Base-by-base conservation (phyloP, 2,888 invertebrate species). In the Diarsia brunnea region DNA sequence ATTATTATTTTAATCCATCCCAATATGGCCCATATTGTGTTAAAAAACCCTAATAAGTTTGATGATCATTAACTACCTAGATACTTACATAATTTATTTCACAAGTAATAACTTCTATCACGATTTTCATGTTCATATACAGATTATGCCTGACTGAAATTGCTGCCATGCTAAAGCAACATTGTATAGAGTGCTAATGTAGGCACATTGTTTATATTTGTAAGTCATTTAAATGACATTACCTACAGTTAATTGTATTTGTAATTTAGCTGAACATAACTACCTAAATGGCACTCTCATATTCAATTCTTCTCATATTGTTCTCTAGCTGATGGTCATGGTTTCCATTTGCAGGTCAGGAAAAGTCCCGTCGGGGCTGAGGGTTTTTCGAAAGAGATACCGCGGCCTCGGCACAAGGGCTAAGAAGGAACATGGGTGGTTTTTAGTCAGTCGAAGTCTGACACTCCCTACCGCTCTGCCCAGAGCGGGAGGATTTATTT, bases 81-180 rank as follows among this genome's bases (percentile, higher is more conserved):
- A 21, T 31, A 64, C 24, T 60, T 72, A 19, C 63, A 16, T 63
- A 24, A 24, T 38, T 79, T 43, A 12, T 11, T 47, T 27, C 24
- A 1, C 4, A 12, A 70, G 27, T 69, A 38, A 51, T 45, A 10
- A 47, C 14, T 49, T 12, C 14, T 51, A 31, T 61, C 47, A 81
- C 53, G 66, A 81, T 78, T 45, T 81, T 74, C 61, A 31, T 63
- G 61, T 74, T 16, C 16, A 61, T 49, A 21, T 51, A 31, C 43
- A 75, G 31, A 81, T 74, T 61, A 0, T 61, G 4, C 58, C 55
- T 8, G 31, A 51, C 49, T 72, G 21, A 53, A 81, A 67, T 43
- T 53, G 27, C 27, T 67, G 24, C 49, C 31, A 43, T 16, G 16
- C n/a, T 61, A 31, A 45, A 24, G n/a, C 65, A 43, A 73, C 24